These are phyloP conservation scores for Lepilemur septentrionalis DNA, from an alignment of 2,797 vertebrate genomes.

Conservation along the genomic window DNA sequence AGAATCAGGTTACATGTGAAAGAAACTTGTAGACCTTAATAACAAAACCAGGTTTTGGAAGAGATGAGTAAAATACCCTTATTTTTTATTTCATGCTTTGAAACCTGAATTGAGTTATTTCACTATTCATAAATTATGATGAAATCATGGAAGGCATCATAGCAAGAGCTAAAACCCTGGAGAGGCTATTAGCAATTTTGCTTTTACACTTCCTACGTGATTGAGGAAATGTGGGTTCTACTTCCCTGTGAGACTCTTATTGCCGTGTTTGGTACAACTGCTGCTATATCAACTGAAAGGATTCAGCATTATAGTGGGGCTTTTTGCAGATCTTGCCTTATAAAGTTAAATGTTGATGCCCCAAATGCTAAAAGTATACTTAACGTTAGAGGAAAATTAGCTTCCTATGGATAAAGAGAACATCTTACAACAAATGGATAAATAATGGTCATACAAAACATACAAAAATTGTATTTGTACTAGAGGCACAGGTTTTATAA, in stretches of 20 bases:
- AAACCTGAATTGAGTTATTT: constrained; percentile 50
- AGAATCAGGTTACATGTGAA: constrained; percentile 18
- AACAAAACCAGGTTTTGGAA: constrained; percentile 46
- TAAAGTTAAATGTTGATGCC: background rate
- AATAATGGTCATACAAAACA: background rate
- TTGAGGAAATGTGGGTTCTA: constrained; percentile 32
- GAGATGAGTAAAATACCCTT: background rate
- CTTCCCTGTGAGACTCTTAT: background rate
- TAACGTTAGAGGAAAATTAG: background rate
- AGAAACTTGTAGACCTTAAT: background rate
- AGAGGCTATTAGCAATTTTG: constrained; percentile 59
- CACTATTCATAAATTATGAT: constrained; percentile 37
- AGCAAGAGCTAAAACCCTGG: constrained; percentile 35
- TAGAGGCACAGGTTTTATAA: background rate
- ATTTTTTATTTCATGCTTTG: constrained; percentile 56
- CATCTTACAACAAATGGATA: background rate
- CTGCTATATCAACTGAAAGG: constrained; percentile 20
- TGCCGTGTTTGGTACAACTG: constrained; percentile 25
- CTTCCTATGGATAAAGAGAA: background rate
- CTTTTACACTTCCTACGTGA: constrained; percentile 36
- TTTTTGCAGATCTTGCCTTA: background rate
- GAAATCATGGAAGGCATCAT: constrained; percentile 40
- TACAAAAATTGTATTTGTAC: background rate
- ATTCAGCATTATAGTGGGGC: background rate
- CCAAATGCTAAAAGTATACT: background rate